phyloP scores from a whole-genome alignment of 1,140 invertebrate species.

The Aphis gossypii region DNA sequence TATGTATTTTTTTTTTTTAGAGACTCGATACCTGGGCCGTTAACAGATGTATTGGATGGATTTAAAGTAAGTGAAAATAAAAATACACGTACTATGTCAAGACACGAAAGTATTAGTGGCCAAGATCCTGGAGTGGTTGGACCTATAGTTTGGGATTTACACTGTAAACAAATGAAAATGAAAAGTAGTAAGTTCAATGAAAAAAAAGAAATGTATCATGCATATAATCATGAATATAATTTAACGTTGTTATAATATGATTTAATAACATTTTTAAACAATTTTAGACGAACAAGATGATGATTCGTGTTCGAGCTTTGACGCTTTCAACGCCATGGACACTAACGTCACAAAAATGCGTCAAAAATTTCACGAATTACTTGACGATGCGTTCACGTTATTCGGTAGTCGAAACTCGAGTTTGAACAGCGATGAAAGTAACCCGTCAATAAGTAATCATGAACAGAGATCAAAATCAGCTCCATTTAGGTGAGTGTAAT shows the following conservation, averaged over 20 bases:
- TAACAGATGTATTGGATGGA: constrained; percentile 54
- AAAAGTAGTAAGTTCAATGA: constrained; percentile 58
- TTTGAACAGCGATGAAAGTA: constrained; percentile 61
- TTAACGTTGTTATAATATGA: not conserved
- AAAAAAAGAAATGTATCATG: not conserved
- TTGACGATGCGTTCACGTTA: constrained; percentile 74
- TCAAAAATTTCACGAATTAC: constrained; percentile 71
- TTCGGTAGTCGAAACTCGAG: constrained; percentile 65
- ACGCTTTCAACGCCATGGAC: constrained; percentile 51
- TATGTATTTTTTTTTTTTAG: constrained; percentile 60
- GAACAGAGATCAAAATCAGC: constrained; percentile 66
- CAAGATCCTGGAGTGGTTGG: constrained; percentile 85
- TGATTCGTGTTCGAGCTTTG: constrained; percentile 49
- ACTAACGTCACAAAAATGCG: constrained; percentile 68
- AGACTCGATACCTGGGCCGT: constrained; percentile 59
- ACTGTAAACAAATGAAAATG: constrained; percentile 66
- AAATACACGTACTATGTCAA: constrained; percentile 63
- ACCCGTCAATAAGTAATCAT: constrained; percentile 60
- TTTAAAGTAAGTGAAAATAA: constrained; percentile 18
- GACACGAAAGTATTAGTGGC: constrained; percentile 67
- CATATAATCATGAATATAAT: too few relatives aligned
- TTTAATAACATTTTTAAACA: not conserved
- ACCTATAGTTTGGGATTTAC: constrained; percentile 80
- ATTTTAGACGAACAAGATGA: not conserved
- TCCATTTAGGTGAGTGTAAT: constrained; percentile 64